A percentile compares a stretch with the other conserved stretches of the same genome.
phyloP scores from a whole-genome alignment of 2,888 invertebrate genomes.

The Petrolisthes cinctipes region DNA sequence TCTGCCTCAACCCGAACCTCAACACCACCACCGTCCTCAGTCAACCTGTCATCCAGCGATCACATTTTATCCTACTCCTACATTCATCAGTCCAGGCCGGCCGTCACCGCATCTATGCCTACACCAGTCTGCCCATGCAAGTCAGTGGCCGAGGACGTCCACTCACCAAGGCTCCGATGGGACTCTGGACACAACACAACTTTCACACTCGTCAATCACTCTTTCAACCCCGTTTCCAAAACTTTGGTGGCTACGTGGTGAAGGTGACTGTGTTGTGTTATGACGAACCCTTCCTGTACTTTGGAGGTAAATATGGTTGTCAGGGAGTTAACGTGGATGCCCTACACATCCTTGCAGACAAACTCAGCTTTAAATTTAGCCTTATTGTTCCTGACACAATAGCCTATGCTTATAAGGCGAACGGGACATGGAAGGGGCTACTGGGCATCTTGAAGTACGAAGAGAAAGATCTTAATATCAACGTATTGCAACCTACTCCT shows the following conservation, averaged over 20 bases:
- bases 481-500: conserved; percentile 17
- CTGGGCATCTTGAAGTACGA: conserved; percentile 42
- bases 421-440: conserved; percentile 55
- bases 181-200: conserved; percentile 12
- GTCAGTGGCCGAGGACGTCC: background rate
- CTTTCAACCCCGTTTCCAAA: conserved; percentile 1
- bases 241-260: conserved; percentile 17
- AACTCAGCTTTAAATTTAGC: conserved; percentile 39
- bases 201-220: conserved; percentile 5
- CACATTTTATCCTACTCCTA: conserved; percentile 32
- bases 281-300: conserved; percentile 36
- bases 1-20: conserved; percentile 22
- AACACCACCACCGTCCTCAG: conserved; percentile 18
- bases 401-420: conserved; percentile 26
- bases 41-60: conserved; percentile 33
- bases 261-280: background rate
- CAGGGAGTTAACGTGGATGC: conserved; percentile 33
- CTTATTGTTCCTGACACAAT: background rate
- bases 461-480: conserved; percentile 36
- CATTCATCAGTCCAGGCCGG: background rate
- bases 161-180: background rate
- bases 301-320: conserved; percentile 8
- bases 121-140: background rate
- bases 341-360: conserved; percentile 35
- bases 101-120: background rate